Evolutionary conservation across 2,113 vertebrate species (phyloP), one percentile per base, ranked within the genome.

Genomic region (Lamprologus tigripictilis): DNA sequence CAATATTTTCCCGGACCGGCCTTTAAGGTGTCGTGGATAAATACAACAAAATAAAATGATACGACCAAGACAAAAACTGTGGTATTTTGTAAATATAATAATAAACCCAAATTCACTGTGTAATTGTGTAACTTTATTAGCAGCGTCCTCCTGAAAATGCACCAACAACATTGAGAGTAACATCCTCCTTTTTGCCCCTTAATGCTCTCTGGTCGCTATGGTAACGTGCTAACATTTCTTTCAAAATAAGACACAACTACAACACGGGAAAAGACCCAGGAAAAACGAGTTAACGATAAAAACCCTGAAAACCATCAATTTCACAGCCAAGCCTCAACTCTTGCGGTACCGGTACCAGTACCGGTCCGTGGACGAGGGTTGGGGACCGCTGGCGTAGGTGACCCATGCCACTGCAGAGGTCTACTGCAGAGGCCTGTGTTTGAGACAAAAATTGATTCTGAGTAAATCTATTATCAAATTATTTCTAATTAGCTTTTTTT

Each of bases 141-240:
- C 58, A 63, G 58, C 28, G 0, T 19, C 16, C 16, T 63, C 4
- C 58, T 7, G 28, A 63, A 63, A 63, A 33, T 63, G 5, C 0
- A 1, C 5, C 16, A 19, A 33, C 58, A 19, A 19, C 28, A 63
- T 63, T 33, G 16, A 63, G 28, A 63, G 16, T 19, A 33, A 63
- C 58, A 11, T 19, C 58, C 16, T 61, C 16, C 1, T 0, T 0
- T 33, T 28, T 61, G 57, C 28, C 2, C 16, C 28, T 61, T 61
- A 61, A 61, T 10, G 8, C 57, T 31, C 2, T 33, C 0, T 33
- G 57, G 57, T 19, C 3, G 0, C 28, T 61, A 61, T 1, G 1
- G 57, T 61, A 10, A 61, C 3, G 3, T 17, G 57, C 5, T 0
- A 31, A 10, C 2, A 31, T 61, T 31, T 61, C 14, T 31, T 61